Conservation (phyloP, 2,113 vertebrate species). For the Tor tambroides region DNA sequence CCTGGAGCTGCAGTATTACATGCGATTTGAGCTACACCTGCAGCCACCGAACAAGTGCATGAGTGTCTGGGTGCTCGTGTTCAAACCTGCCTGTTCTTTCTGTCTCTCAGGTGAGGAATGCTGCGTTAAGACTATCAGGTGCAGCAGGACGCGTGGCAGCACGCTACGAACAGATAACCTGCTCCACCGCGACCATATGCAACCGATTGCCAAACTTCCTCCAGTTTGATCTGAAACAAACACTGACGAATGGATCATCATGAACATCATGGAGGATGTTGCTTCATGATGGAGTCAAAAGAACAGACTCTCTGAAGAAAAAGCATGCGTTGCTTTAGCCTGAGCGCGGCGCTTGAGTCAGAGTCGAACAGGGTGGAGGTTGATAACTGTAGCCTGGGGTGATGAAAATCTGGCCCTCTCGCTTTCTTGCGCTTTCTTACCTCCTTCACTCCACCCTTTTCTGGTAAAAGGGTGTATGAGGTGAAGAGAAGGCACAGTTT, state of each 20-base stretch:
- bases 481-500: not conserved
- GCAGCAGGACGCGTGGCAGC: slow-evolving; percentile 92
- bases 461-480: slow-evolving; percentile 39
- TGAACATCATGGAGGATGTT: not conserved
- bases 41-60: slow-evolving; percentile 95
- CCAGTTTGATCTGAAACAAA: not conserved
- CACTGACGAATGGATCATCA: not conserved
- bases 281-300: not conserved
- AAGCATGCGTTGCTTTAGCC: slow-evolving; percentile 63
- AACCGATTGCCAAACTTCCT: not conserved
- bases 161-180: slow-evolving; percentile 82
- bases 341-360: not conserved
- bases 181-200: slow-evolving; percentile 68
- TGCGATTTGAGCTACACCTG: slow-evolving; percentile 88
- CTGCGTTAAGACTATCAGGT: slow-evolving; percentile 94
- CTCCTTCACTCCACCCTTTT: slow-evolving; percentile 23
- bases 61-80: slow-evolving; percentile 85
- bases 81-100: slow-evolving; percentile 71
- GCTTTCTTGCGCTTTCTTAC: slow-evolving; percentile 51
- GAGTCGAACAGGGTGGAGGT: slow-evolving; percentile 68
- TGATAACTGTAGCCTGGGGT: slow-evolving; percentile 74
- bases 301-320: not conserved
- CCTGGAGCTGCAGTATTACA: slow-evolving; percentile 27
- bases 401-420: slow-evolving; percentile 66
- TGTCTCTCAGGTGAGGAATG: slow-evolving; percentile 87